Evolutionary conservation across 2,113 vertebrate species (phyloP).

Genomic region (Phaethon lepturus): DNA sequence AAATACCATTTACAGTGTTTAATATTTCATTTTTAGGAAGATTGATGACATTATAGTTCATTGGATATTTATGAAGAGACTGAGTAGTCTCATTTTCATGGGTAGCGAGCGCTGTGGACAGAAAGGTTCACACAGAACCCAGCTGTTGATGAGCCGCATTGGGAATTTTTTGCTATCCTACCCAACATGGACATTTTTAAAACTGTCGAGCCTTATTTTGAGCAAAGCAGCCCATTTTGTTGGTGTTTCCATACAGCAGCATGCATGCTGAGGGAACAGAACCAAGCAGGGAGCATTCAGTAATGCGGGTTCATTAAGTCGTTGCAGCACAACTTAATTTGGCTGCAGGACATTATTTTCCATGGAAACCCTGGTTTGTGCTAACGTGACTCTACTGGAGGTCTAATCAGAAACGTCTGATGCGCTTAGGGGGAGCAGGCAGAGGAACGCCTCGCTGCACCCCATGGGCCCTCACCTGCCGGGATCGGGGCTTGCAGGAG

Average conservation of each 20-base stretch:
- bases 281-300: background rate
- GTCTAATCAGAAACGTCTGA: background rate
- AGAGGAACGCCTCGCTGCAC: accelerated
- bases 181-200: background rate
- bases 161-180: background rate
- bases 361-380: slow-evolving; percentile 19
- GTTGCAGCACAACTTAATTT: slow-evolving; percentile 6
- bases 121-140: background rate
- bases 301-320: background rate
- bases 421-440: background rate
- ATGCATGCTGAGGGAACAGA: background rate
- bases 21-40: slow-evolving; percentile 66
- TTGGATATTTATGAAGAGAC: slow-evolving; percentile 56
- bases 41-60: slow-evolving; percentile 46
- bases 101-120: accelerated
- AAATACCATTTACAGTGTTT: slow-evolving; percentile 54
- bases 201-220: background rate
- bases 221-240: background rate
- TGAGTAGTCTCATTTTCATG: slow-evolving; percentile 9
- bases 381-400: background rate
- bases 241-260: background rate
- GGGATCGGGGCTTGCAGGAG: accelerated
- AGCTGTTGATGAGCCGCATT: background rate
- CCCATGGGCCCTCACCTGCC: accelerated
- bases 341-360: background rate